Evolutionary conservation across 2,888 invertebrate species (phyloP), one percentile per base, ranked within the genome.

Genomic region (Harpalus rubripes): DNA sequence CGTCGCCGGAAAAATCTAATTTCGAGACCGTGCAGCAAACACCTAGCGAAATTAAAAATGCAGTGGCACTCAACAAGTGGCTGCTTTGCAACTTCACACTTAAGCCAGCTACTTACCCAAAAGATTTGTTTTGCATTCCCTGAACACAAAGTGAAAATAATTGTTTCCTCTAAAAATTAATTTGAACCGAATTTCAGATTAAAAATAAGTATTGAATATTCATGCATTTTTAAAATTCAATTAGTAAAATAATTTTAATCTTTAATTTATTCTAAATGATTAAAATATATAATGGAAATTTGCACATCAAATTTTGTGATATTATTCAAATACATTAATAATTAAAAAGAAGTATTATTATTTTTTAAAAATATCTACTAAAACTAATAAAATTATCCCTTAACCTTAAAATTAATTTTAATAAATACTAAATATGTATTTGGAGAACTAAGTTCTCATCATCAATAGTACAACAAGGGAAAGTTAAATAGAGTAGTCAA

Each of bases 1-100:
- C 68, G 56, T 22, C 39, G 81, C 58, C 56, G 81, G 44, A 72
- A 81, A 81, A 81, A 81, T 81, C 81, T 81, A 81, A 81, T 81
- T 81, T 81, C 44, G 32, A 81, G 81, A 68, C 58, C 65, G 26
- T 22, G 22, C 68, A 32, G 56, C 81, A 81, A 81, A 81, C 81
- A 81, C 72, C 81, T 81, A 72, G 81, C 16, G 26, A 72, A 81
- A 81, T 81, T 81, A 81, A 68, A 65, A 81, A 81, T 44, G 56
- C 81, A 81, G 81, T 68, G 81, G 32, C 15, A 58, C 65, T 68
- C 81, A 81, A 81, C 81, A 81, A 61, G 68, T 81, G 63, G 63
- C 12, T 63, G 22, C 26, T 63, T 26, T 18, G 26, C 12, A 63
- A 63, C 63, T 7, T 10, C 22, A 26, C 63, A 63, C 63, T 63